A percentile compares a stretch with the other conserved stretches of the same genome.
phyloP scores from a whole-genome alignment of 30 jellyfish, hydroid and myxozoan genomes.

The Rhopilema esculentum region DNA sequence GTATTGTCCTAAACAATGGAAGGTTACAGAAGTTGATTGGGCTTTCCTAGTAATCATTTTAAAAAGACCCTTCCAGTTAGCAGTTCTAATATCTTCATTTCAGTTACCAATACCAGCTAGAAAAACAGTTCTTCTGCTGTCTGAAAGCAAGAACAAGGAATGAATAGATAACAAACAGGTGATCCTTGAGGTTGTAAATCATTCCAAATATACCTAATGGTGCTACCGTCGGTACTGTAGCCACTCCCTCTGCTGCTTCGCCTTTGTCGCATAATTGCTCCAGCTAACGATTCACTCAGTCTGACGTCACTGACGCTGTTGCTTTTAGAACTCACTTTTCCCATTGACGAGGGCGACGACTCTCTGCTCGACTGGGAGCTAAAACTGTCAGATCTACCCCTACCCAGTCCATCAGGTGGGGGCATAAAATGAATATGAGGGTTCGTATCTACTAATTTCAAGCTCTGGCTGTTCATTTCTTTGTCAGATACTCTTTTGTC shows the following conservation, averaged over 20 bases:
- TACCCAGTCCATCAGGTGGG: slow-evolving; percentile 73
- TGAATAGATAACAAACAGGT: no score
- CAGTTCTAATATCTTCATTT: no score
- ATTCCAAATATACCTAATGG: slow-evolving; percentile 41
- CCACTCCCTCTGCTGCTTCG: slow-evolving; percentile 77
- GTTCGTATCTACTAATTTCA: slow-evolving; percentile 19
- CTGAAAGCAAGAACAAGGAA: no score
- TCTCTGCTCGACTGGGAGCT: slow-evolving; percentile 80
- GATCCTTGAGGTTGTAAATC: not conserved
- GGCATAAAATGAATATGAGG: slow-evolving; percentile 71
- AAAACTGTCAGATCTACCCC: slow-evolving; percentile 87
- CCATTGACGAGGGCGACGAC: slow-evolving; percentile 73
- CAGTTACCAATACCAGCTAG: no score
- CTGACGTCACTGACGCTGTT: slow-evolving; percentile 73
- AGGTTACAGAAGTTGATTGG: no score
- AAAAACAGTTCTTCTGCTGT: no score
- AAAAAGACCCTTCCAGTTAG: no score
- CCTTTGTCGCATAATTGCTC: slow-evolving; percentile 45
- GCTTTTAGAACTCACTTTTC: slow-evolving; percentile 59
- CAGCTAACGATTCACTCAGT: slow-evolving; percentile 31
- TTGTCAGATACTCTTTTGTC: slow-evolving; percentile 61
- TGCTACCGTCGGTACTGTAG: slow-evolving; percentile 71
- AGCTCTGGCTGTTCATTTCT: slow-evolving; percentile 37
- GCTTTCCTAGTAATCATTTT: no score
- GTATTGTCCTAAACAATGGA: no score